phyloP scores from a whole-genome alignment of 2,797 vertebrate species.

The Tympanoctomys barrerae region DNA sequence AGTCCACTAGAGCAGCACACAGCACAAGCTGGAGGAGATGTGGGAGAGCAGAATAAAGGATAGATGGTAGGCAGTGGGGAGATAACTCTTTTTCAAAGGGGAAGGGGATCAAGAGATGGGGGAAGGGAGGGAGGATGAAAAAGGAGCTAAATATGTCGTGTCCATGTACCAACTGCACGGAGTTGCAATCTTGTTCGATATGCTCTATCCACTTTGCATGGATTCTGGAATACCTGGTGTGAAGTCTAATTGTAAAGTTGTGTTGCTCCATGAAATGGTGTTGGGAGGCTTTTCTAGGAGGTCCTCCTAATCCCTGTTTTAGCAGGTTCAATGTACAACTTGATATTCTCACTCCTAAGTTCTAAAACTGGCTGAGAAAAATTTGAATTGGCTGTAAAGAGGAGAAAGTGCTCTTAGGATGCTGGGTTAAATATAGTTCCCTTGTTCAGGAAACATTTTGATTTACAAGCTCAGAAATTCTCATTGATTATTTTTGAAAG shows the following conservation, averaged over 20 bases:
- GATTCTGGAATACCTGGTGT: neutral
- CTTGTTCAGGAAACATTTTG: conserved; percentile 48
- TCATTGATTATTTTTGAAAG: conserved; percentile 45
- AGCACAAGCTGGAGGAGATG: neutral
- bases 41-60: neutral
- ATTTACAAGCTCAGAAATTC: conserved; percentile 17
- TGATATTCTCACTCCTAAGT: neutral
- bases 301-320: neutral
- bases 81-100: neutral
- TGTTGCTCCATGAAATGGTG: conserved; percentile 4
- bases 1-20: neutral
- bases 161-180: neutral
- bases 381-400: neutral
- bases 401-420: neutral
- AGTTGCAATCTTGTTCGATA: neutral
- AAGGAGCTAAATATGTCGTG: neutral
- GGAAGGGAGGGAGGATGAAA: neutral
- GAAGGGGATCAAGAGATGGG: neutral
- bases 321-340: neutral
- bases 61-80: neutral
- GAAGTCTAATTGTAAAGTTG: neutral
- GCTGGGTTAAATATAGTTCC: neutral
- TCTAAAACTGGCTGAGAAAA: conserved; percentile 32
- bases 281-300: conserved; percentile 21
- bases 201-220: neutral